A percentile compares a stretch with the other conserved stretches of the same genome.
Conservation (phyloP, 2,888 invertebrate genomes). For the Tinea trinotella region DNA sequence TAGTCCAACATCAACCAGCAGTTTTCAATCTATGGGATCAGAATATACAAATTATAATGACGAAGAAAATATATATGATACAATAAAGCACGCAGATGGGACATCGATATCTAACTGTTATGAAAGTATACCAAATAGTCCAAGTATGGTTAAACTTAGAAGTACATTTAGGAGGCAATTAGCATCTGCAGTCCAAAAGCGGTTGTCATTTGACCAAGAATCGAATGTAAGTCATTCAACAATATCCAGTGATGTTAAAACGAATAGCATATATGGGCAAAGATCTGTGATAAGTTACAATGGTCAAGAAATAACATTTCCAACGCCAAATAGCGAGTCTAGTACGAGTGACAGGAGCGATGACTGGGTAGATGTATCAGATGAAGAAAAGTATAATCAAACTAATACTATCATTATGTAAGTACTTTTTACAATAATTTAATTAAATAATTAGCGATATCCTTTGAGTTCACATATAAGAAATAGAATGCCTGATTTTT, state of each 20-base stretch:
- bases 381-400: constrained; percentile 65
- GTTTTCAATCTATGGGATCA: constrained; percentile 49
- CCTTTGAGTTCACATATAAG: too few relatives aligned
- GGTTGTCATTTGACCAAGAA: constrained; percentile 59
- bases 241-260: constrained; percentile 74
- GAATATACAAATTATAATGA: constrained; percentile 59
- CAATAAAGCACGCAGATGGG: constrained; percentile 70
- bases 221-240: constrained; percentile 67
- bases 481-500: too few relatives aligned
- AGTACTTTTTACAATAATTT: constrained; percentile 40
- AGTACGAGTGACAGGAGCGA: constrained; percentile 76
- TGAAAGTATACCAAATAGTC: constrained; percentile 71
- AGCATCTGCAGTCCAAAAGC: constrained; percentile 49
- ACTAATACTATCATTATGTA: constrained; percentile 69
- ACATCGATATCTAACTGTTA: constrained; percentile 71
- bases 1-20: constrained; percentile 48
- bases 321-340: constrained; percentile 70
- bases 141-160: constrained; percentile 56
- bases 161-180: constrained; percentile 49
- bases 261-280: constrained; percentile 74
- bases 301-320: constrained; percentile 63
- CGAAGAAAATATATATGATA: constrained; percentile 75
- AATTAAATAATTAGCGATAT: too few relatives aligned
- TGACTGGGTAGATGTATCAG: constrained; percentile 78
- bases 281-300: constrained; percentile 62